Conservation (phyloP, 2,888 invertebrate species). For the Aporophyla nigra region DNA sequence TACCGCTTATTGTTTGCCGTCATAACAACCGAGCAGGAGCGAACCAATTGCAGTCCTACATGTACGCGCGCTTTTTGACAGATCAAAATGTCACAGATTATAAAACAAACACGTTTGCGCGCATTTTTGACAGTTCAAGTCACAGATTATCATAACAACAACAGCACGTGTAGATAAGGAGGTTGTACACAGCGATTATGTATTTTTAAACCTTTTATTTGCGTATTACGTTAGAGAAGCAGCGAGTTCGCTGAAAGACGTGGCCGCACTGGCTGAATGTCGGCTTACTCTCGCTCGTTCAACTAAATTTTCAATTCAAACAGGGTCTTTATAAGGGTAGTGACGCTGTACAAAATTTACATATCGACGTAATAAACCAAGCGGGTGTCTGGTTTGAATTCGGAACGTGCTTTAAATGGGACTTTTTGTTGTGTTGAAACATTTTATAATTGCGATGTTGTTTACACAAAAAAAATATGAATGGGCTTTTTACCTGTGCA, state of each 20-base stretch:
- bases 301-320: conserved; percentile 91
- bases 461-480: conserved; percentile 37
- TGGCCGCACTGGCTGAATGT: conserved; percentile 87
- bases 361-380: conserved; percentile 90
- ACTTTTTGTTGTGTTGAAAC: conserved; percentile 72
- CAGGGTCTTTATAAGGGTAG: conserved; percentile 91
- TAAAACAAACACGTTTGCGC: conserved; percentile 42
- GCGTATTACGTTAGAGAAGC: conserved; percentile 77
- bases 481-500: background rate
- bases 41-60: conserved; percentile 55
- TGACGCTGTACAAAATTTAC: conserved; percentile 90
- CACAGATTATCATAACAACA: conserved; percentile 47
- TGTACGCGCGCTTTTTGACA: conserved; percentile 67
- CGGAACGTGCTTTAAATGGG: conserved; percentile 79
- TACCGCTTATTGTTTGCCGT: conserved; percentile 70
- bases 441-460: conserved; percentile 56
- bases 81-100: conserved; percentile 56
- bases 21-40: conserved; percentile 61
- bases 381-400: conserved; percentile 88
- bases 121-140: conserved; percentile 51
- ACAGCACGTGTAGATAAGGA: conserved; percentile 39
- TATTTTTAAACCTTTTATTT: conserved; percentile 66
- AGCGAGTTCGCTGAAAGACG: conserved; percentile 90
- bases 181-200: conserved; percentile 30
- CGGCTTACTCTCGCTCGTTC: conserved; percentile 86